Percentiles rank a stretch among this genome's conserved stretches.
Conservation (phyloP, 2,113 vertebrate species). For the Hypanus sabinus region DNA sequence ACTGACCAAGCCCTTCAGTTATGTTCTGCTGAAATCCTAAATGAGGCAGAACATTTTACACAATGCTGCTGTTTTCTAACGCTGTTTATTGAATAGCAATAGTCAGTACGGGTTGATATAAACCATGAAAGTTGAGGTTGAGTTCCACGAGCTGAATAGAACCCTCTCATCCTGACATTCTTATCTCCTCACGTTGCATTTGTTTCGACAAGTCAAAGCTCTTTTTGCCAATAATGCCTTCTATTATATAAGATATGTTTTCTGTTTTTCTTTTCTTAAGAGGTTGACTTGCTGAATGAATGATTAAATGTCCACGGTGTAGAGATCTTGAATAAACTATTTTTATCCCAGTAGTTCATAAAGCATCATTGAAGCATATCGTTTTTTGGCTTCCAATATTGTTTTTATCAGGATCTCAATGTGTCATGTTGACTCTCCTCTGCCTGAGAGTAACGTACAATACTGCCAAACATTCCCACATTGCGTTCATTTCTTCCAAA, state of each 20-base stretch:
- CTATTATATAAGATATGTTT: neutral
- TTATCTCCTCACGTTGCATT: neutral
- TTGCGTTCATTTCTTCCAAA: neutral
- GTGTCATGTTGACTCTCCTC: neutral
- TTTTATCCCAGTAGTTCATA: neutral
- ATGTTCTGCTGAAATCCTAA: neutral
- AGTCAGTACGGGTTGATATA: neutral
- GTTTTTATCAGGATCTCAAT: neutral
- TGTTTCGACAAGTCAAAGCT: neutral
- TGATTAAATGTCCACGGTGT: neutral
- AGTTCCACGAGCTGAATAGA: neutral
- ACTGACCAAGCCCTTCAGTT: neutral
- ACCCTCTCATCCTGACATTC: neutral
- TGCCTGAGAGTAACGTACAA: neutral
- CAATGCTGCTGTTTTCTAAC: neutral
- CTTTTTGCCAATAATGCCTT: neutral
- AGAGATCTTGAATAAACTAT: neutral
- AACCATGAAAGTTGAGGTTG: neutral
- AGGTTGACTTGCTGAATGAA: neutral
- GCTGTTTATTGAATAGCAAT: neutral
- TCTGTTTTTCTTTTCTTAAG: neutral
- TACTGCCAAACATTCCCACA: neutral
- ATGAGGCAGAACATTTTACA: neutral
- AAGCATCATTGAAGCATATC: neutral
- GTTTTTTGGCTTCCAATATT: neutral